Conservation (phyloP, 2,888 invertebrate genomes). For the Meliscaeva auricollis region DNA sequence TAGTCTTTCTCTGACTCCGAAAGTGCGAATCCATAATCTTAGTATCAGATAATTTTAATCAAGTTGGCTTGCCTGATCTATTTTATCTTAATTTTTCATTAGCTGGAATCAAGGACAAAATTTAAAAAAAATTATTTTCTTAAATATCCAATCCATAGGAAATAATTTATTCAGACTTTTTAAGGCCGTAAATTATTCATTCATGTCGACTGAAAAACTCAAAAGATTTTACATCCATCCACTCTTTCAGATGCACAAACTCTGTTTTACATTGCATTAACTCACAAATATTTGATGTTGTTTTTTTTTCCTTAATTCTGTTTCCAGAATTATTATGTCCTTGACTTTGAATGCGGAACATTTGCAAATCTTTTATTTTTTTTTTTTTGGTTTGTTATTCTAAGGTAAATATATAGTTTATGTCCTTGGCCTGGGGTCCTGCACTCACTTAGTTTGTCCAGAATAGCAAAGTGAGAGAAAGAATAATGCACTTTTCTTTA, state of each 20-base stretch:
- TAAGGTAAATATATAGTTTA: conserved; percentile 10
- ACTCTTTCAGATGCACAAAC: neutral
- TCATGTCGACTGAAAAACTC: no score
- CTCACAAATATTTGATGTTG: neutral
- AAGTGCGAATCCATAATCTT: no score
- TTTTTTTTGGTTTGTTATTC: conserved; percentile 20
- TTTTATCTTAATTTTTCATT: no score
- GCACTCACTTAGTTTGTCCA: conserved; percentile 58
- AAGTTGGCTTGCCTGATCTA: no score
- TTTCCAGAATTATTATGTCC: conserved; percentile 30
- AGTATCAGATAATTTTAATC: no score
- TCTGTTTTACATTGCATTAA: neutral
- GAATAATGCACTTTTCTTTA: conserved; percentile 48
- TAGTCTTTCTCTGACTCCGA: no score
- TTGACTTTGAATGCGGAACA: conserved; percentile 64
- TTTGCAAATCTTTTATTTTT: conserved; percentile 40
- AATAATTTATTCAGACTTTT: no score
- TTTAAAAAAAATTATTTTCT: no score
- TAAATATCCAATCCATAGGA: no score
- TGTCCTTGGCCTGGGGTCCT: conserved; percentile 66
- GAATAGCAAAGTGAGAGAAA: conserved; percentile 48
- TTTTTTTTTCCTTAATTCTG: neutral
- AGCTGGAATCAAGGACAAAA: no score
- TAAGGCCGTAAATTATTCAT: no score
- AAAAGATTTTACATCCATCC: no score